A percentile compares a stretch with the other conserved stretches of the same genome.
These are phyloP conservation scores for Heliconius cydno DNA, from an alignment of 2,888 invertebrate species.

Conservation along the genomic window DNA sequence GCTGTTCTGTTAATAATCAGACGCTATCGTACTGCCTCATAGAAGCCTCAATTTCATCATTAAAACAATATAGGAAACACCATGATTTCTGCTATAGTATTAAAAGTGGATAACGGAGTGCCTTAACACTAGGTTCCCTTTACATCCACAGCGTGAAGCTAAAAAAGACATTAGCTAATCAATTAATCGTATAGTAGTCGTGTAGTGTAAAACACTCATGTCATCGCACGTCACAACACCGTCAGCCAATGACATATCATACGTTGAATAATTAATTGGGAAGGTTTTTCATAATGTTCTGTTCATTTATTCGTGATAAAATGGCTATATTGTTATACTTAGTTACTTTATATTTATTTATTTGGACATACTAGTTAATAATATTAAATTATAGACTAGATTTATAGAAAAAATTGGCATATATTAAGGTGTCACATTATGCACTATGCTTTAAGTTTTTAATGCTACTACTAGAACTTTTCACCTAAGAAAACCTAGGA, in stretches of 20 bases:
- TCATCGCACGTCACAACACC: constrained; percentile 23
- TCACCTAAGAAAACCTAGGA: no score
- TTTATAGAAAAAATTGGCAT: no score
- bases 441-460: no score
- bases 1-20: no score
- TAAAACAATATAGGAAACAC: no score
- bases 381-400: no score
- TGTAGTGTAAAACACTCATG: constrained; percentile 2
- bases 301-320: not conserved
- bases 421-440: no score
- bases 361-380: not conserved
- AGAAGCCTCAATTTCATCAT: no score
- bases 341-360: not conserved
- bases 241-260: constrained; percentile 25
- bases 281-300: not conserved
- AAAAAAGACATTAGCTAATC: not conserved
- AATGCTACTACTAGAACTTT: no score
- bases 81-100: no score
- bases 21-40: no score
- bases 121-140: not conserved
- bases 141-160: not conserved
- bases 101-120: not conserved
- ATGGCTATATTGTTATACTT: not conserved
- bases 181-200: constrained; percentile 23
- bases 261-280: constrained; percentile 22